A percentile compares a stretch with the other conserved stretches of the same genome.
phyloP scores from a whole-genome alignment of 2,113 vertebrate species.

The Eubucco bourcierii region DNA sequence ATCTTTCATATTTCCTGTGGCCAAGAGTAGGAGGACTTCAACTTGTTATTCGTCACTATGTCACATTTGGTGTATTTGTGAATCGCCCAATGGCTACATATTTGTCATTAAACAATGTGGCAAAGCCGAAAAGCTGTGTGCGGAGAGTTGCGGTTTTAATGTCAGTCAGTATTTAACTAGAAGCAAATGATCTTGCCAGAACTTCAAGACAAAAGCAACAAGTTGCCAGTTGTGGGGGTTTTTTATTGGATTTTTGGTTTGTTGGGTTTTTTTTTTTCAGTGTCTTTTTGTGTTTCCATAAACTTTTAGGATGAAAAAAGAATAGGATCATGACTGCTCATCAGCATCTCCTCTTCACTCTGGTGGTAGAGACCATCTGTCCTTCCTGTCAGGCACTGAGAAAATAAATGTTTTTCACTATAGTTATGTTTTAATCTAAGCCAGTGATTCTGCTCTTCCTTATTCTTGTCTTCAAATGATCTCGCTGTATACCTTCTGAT shows the following conservation, averaged over 20 bases:
- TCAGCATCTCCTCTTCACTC: neutral
- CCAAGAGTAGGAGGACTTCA: neutral
- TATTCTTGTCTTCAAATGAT: neutral
- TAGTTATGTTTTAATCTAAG: neutral
- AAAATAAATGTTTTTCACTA: neutral
- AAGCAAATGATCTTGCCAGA: neutral
- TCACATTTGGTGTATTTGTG: neutral
- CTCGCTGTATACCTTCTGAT: neutral
- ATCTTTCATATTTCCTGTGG: neutral
- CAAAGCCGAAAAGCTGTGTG: neutral
- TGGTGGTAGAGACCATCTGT: neutral
- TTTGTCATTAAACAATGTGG: neutral
- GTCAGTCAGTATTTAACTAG: neutral
- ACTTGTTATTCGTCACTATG: neutral
- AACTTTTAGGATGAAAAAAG: neutral
- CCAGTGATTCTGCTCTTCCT: neutral
- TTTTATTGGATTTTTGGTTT: too few relatives aligned
- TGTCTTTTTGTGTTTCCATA: neutral
- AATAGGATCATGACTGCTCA: neutral
- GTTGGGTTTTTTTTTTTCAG: neutral
- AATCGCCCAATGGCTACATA: neutral
- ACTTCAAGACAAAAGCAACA: neutral
- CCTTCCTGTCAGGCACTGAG: neutral
- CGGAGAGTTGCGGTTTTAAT: neutral
- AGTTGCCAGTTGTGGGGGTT: neutral